A percentile compares a stretch with the other conserved stretches of the same genome.
Conservation (phyloP, 2,888 invertebrate genomes). For the Petrolisthes manimaculis region DNA sequence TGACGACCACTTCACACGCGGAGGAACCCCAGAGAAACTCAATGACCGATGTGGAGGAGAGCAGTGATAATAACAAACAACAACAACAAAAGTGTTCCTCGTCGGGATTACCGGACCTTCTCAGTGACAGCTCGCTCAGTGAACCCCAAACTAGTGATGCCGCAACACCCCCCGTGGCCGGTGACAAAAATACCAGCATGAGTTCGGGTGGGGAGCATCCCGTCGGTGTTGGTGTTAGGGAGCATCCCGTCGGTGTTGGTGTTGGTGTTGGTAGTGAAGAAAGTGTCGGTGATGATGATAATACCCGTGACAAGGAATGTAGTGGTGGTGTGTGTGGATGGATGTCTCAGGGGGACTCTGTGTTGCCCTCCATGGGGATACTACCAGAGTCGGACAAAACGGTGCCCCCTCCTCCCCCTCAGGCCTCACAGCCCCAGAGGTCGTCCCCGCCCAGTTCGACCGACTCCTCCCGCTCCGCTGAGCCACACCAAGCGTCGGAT, state of each 20-base stretch:
- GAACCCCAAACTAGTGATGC: slow-evolving; percentile 23
- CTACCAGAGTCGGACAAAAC: slow-evolving; percentile 43
- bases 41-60: slow-evolving; percentile 44
- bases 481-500: slow-evolving; percentile 36
- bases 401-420: not conserved
- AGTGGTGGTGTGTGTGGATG: slow-evolving; percentile 41
- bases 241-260: not conserved
- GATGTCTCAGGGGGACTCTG: slow-evolving; percentile 45
- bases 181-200: not conserved
- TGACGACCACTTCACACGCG: slow-evolving; percentile 33
- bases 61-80: not conserved
- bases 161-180: not conserved
- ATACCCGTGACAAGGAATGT: slow-evolving; percentile 24
- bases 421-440: slow-evolving; percentile 29
- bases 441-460: slow-evolving; percentile 14
- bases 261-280: slow-evolving; percentile 18
- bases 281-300: not conserved
- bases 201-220: not conserved
- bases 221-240: not conserved
- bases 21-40: slow-evolving; percentile 38
- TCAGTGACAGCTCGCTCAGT: slow-evolving; percentile 24
- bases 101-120: slow-evolving; percentile 36
- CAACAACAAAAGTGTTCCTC: not conserved
- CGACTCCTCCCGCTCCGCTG: slow-evolving; percentile 34
- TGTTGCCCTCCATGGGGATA: slow-evolving; percentile 57